Conservation (phyloP, 2,797 vertebrate genomes). For the Acrocephalus scirpaceus region DNA sequence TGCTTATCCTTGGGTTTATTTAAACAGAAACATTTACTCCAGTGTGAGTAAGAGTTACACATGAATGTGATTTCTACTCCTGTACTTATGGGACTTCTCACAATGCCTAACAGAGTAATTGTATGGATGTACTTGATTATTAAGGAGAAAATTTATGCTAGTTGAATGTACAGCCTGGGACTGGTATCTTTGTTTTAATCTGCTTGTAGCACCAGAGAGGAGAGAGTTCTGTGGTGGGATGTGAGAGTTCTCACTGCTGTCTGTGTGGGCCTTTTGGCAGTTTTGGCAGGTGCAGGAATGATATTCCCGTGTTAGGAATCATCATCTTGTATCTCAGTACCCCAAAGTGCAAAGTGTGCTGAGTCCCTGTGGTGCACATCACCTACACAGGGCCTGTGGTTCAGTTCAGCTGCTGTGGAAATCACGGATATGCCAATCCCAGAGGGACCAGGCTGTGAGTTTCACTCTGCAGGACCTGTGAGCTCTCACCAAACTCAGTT, state of each 20-base stretch:
- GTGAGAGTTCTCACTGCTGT: neutral
- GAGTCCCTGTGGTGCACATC: fast-evolving
- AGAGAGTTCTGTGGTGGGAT: neutral
- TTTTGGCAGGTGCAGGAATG: neutral
- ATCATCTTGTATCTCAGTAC: neutral
- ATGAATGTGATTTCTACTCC: fast-evolving
- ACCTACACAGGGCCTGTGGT: neutral
- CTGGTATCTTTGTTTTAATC: neutral
- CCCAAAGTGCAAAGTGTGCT: fast-evolving
- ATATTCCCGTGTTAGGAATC: neutral
- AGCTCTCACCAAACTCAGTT: fast-evolving
- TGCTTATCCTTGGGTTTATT: neutral
- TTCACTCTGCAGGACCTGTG: fast-evolving
- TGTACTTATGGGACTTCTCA: neutral
- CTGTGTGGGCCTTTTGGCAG: neutral
- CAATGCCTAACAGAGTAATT: fast-evolving
- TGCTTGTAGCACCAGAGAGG: neutral
- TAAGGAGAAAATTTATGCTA: neutral
- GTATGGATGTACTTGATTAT: neutral
- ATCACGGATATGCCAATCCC: fast-evolving
- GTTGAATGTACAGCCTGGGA: neutral
- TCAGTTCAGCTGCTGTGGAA: neutral
- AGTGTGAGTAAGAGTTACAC: neutral
- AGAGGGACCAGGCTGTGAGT: neutral
- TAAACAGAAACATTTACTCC: neutral